Evolutionary conservation across 2,113 vertebrate genomes (phyloP).

Genomic region (Neopipo cinnamomea): DNA sequence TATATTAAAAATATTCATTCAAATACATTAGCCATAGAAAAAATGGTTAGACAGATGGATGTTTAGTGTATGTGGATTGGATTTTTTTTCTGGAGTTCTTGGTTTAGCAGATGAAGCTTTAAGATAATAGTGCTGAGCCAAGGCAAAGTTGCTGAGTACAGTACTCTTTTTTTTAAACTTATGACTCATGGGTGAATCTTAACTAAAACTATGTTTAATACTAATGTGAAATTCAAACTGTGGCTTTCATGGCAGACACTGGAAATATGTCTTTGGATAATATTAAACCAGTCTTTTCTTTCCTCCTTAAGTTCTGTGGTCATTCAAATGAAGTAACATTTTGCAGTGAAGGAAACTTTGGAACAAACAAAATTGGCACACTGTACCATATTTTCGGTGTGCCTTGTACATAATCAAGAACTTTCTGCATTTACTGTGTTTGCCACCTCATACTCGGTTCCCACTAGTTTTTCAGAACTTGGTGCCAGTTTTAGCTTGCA

Average conservation of each 20-base stretch:
- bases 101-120: slow-evolving; percentile 47
- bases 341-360: not conserved
- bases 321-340: not conserved
- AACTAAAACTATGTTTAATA: slow-evolving; percentile 18
- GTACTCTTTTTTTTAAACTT: not conserved
- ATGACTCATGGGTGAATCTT: slow-evolving; percentile 35
- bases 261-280: not conserved
- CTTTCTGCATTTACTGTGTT: not conserved
- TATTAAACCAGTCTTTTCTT: not conserved
- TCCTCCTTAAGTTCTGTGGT: not conserved
- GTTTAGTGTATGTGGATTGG: not conserved
- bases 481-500: not conserved
- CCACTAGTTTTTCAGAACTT: not conserved
- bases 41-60: not conserved
- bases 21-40: not conserved
- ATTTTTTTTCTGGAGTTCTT: slow-evolving; percentile 46
- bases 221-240: slow-evolving; percentile 11
- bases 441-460: not conserved
- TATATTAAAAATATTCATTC: not conserved
- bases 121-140: slow-evolving; percentile 35
- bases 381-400: not conserved
- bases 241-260: not conserved
- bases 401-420: not conserved
- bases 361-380: not conserved
- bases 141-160: slow-evolving; percentile 56